A percentile compares a stretch with the other conserved stretches of the same genome.
phyloP scores from a whole-genome alignment of 2,888 invertebrate genomes.

The Plagodis dolabraria region DNA sequence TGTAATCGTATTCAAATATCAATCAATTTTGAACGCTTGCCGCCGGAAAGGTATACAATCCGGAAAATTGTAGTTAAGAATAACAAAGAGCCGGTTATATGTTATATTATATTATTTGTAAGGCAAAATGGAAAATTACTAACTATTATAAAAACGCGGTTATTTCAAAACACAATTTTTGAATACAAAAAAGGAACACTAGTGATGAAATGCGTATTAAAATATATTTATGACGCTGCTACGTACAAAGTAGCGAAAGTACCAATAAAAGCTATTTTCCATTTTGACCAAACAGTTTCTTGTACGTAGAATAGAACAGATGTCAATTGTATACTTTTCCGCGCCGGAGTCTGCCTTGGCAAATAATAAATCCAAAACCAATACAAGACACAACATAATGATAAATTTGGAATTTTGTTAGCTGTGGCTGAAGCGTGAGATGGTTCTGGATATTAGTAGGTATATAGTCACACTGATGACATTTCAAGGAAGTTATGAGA shows the following conservation, averaged over 20 bases:
- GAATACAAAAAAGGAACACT: too few species aligned
- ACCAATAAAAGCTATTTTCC: conserved; percentile 4
- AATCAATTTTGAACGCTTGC: conserved; percentile 53
- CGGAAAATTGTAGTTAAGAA: conserved; percentile 17
- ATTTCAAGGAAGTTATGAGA: conserved; percentile 38
- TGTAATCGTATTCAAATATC: conserved; percentile 45
- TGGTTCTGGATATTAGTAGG: conserved; percentile 76
- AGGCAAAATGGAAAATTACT: conserved; percentile 23
- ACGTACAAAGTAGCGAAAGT: too few species aligned
- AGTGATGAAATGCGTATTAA: too few species aligned
- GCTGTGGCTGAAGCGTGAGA: conserved; percentile 73
- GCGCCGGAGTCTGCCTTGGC: conserved; percentile 44
- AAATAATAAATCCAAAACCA: conserved; percentile 77
- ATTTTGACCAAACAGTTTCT: conserved; percentile 4
- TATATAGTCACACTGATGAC: conserved; percentile 42
- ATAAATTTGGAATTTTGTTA: conserved; percentile 83
- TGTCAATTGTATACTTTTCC: conserved; percentile 32
- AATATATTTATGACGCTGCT: too few species aligned
- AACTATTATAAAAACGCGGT: not conserved
- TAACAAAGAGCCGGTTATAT: conserved; percentile 11
- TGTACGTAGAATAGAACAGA: too few species aligned
- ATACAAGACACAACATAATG: conserved; percentile 84
- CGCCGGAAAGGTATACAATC: conserved; percentile 37
- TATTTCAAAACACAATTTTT: too few species aligned
- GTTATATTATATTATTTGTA: conserved; percentile 9